Conservation (phyloP, 2,888 invertebrate genomes). For the Pachymerium ferrugineum region DNA sequence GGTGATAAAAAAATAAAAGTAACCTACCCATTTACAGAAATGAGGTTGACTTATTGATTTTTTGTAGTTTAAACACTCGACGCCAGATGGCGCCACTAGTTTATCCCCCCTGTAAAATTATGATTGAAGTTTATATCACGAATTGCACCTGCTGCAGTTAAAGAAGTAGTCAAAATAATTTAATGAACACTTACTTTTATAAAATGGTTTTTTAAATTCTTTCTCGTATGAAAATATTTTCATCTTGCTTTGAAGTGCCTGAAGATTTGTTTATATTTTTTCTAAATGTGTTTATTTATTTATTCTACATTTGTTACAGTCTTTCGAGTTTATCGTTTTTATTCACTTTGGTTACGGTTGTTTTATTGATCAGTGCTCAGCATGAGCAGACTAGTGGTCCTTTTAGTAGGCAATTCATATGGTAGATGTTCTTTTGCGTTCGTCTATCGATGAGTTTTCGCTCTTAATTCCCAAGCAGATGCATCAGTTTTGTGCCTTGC, state of each 20-base stretch:
- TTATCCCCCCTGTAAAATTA: background rate
- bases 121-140: background rate
- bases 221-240: too few relatives aligned
- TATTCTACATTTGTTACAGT: too few relatives aligned
- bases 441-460: constrained; percentile 23
- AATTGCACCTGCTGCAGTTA: background rate
- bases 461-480: constrained; percentile 27
- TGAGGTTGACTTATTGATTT: constrained; percentile 17
- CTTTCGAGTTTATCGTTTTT: background rate
- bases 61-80: background rate
- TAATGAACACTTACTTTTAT: too few relatives aligned
- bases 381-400: background rate
- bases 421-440: constrained; percentile 27
- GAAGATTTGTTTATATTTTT: too few relatives aligned
- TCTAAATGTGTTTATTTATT: too few relatives aligned
- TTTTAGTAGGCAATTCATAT: constrained; percentile 27
- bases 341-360: constrained; percentile 15
- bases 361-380: constrained; percentile 20
- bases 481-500: constrained; percentile 12
- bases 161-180: background rate
- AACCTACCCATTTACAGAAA: constrained; percentile 3
- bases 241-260: too few relatives aligned
- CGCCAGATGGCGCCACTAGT: constrained; percentile 19
- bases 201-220: too few relatives aligned
- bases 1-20: background rate